phyloP scores from a whole-genome alignment of 2,888 invertebrate species.

The Dexiosoma caninum region DNA sequence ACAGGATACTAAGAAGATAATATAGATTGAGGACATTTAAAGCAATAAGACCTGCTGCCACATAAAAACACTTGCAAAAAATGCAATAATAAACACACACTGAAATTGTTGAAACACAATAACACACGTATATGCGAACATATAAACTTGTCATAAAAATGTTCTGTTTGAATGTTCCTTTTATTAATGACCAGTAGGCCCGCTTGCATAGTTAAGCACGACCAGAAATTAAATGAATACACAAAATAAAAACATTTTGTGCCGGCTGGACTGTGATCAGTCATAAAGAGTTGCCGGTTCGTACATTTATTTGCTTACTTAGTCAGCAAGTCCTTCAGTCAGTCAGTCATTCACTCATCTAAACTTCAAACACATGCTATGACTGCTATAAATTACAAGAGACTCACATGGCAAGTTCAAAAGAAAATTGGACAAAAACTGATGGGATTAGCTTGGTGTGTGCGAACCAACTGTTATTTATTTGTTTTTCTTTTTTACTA shows the following conservation, averaged over 20 bases:
- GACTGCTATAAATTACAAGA: neutral
- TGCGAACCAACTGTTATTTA: no score
- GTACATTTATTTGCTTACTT: constrained; percentile 9
- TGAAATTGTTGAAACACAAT: no score
- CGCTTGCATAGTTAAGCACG: neutral
- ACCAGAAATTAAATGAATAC: constrained; percentile 16
- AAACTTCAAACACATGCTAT: constrained; percentile 24
- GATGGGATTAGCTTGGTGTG: no score
- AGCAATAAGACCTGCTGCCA: no score
- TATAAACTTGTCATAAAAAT: neutral
- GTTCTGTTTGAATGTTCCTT: neutral
- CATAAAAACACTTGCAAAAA: no score
- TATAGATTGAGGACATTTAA: constrained; percentile 5
- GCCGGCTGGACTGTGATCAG: neutral
- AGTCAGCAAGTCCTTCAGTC: neutral
- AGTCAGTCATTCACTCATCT: neutral
- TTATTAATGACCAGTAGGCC: neutral
- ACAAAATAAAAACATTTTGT: constrained; percentile 12
- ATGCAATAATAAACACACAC: no score
- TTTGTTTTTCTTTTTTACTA: no score
- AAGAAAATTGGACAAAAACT: no score
- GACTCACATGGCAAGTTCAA: neutral
- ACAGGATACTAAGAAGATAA: neutral
- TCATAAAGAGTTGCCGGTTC: neutral
- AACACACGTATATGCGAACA: no score